These are phyloP conservation scores for Drosophila subpulchrella DNA, from an alignment of 1,140 invertebrate genomes.

Conservation along the genomic window DNA sequence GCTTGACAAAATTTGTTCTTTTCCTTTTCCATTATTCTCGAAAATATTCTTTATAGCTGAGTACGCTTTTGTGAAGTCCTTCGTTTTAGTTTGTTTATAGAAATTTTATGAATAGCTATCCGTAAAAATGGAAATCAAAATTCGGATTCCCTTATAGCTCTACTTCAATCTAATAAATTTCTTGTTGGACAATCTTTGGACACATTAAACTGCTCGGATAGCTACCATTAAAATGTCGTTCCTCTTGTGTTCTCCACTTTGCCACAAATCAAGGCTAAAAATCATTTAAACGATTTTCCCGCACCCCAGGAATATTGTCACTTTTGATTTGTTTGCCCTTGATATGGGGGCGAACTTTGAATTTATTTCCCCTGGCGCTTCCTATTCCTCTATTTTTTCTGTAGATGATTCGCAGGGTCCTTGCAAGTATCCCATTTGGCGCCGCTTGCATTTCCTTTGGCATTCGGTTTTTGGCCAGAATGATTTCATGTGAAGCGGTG, in stretches of 20 bases:
- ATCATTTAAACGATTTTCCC: conserved; percentile 70
- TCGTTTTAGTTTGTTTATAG: conserved; percentile 6
- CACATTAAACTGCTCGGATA: conserved; percentile 29
- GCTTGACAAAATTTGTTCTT: conserved; percentile 48
- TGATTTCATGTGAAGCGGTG: conserved; percentile 84
- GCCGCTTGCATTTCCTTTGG: conserved; percentile 66
- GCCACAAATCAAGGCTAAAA: conserved; percentile 65
- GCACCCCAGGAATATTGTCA: conserved; percentile 58
- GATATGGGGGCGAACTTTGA: conserved; percentile 61
- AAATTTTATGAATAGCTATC: conserved; percentile 8
- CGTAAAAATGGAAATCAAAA: conserved; percentile 27
- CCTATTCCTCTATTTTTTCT: conserved; percentile 30
- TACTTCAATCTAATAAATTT: conserved; percentile 30
- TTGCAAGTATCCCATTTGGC: conserved; percentile 38
- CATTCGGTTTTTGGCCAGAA: conserved; percentile 70
- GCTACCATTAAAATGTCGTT: conserved; percentile 30
- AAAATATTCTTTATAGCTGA: conserved; percentile 12
- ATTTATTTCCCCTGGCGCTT: conserved; percentile 53
- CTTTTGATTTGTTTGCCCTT: conserved; percentile 79
- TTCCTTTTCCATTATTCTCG: conserved; percentile 20
- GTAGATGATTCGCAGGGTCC: conserved; percentile 19
- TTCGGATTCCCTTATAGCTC: conserved; percentile 11
- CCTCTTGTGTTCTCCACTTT: conserved; percentile 24
- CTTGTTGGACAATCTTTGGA: conserved; percentile 22
- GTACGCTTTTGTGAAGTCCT: conserved; percentile 26